Conservation (phyloP, 2,888 invertebrate genomes). For the Scrobipalpa costella region DNA sequence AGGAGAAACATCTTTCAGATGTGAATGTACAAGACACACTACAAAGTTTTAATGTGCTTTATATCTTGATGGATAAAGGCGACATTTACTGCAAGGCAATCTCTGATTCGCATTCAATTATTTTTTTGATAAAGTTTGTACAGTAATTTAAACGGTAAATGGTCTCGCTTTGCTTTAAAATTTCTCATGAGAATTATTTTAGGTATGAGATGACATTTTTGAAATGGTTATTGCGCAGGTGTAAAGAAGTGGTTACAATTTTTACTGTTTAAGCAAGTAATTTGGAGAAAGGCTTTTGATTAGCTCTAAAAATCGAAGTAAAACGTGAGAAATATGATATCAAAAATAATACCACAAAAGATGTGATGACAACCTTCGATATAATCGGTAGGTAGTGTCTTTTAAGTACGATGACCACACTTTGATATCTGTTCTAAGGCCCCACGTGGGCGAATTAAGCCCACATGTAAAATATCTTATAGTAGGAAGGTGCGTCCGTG, state of each 20-base stretch:
- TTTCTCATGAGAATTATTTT: slow-evolving; percentile 10
- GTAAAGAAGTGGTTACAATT: not conserved
- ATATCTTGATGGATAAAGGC: not conserved
- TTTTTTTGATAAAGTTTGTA: not conserved
- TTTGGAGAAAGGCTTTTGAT: too few species aligned
- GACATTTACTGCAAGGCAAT: not conserved
- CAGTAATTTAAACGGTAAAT: not conserved
- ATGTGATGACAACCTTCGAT: slow-evolving; percentile 38
- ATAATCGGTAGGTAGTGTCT: slow-evolving; percentile 28
- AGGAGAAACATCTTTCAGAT: not conserved
- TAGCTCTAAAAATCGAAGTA: not conserved
- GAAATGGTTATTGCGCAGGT: not conserved
- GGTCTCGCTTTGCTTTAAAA: slow-evolving; percentile 4
- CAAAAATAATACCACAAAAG: not conserved
- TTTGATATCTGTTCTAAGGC: slow-evolving; percentile 31
- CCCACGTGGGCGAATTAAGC: slow-evolving; percentile 37
- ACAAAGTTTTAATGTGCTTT: not conserved
- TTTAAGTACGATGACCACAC: slow-evolving; percentile 36
- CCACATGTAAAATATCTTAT: slow-evolving; percentile 40
- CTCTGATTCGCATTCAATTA: not conserved
- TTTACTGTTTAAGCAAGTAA: too few species aligned
- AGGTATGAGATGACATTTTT: not conserved
- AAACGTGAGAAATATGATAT: not conserved
- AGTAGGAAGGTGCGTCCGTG: slow-evolving; percentile 19
- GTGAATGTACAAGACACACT: not conserved